These are phyloP conservation scores for Cyprinodon brontotheroides DNA, from an alignment of 2,113 vertebrate genomes.

Conservation along the genomic window DNA sequence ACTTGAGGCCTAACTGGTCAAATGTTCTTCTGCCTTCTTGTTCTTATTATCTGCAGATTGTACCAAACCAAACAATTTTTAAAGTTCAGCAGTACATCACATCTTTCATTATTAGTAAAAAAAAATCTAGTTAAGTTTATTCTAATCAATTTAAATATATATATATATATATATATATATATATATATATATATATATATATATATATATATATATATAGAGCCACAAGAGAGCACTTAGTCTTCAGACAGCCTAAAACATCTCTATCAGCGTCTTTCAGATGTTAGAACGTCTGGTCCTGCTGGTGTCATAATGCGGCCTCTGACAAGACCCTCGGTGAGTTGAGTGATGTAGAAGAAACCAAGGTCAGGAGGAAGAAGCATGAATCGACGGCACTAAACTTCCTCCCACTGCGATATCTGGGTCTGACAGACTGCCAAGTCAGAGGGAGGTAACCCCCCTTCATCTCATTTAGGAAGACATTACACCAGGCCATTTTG, in stretches of 20 bases:
- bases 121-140: background rate
- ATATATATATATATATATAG: no score
- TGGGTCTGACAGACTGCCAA: constrained; percentile 65
- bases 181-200: no score
- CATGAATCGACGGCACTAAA: constrained; percentile 53
- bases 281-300: constrained; percentile 11
- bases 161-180: no score
- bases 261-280: background rate
- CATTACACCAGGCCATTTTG: constrained; percentile 52
- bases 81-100: background rate
- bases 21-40: no score
- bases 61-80: no score
- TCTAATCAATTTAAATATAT: background rate
- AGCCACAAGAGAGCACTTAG: background rate
- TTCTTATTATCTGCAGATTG: no score
- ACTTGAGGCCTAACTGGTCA: no score
- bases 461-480: constrained; percentile 62
- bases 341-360: constrained; percentile 44
- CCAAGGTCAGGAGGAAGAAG: constrained; percentile 63
- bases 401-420: constrained; percentile 65
- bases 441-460: constrained; percentile 54
- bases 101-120: background rate
- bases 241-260: background rate
- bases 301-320: constrained; percentile 14
- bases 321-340: constrained; percentile 18